Evolutionary conservation across 2,888 invertebrate species (phyloP), one percentile per base, ranked within the genome.

Genomic region (Spodoptera littoralis): DNA sequence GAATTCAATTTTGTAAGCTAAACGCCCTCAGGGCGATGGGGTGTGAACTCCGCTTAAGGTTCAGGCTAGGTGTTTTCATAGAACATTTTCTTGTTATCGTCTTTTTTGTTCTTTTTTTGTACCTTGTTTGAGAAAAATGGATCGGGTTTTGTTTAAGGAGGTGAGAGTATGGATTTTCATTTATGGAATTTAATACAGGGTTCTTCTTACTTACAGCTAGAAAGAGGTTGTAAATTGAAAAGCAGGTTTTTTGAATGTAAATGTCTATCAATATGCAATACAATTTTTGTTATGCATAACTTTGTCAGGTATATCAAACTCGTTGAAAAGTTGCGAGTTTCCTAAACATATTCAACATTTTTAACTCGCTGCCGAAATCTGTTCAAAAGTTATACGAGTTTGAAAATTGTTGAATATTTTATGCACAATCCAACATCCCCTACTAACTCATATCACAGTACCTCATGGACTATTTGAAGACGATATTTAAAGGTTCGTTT

Each of bases 1-100:
- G 90, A 90, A 92, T 92, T 92, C 92, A 93, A 92, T 92, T 92
- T 89, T 84, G 85, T 85, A 84, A 81, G 78, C 81, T 84, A 82
- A 86, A 84, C 82, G 81, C 79, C 78, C 61, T 41, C 24, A 57
- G 77, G 69, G 79, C 46, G 60, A 70, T 36, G 24, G 65, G 78
- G 74, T 76, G 73, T 70, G 68, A 66, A 65, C 62, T 62, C 41
- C 1, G 65, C 64, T 66, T 61, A 62, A 68, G 63, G 58, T 74
- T 13, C 36, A 55, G 50, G 49, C 46, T 65, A 56, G 51, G 51
- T 62, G 69, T 68, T 65, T 62, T 65, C 52, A 51, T 52, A 49
- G 56, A 57, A 24, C 50, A 46, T 64, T 60, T 49, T 51, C 27
- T 46, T 46, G 45, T 53, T 64, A 56, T 55, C 36, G 2, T 44